phyloP scores from a whole-genome alignment of 2,797 vertebrate genomes.

The Anguilla pacifica region DNA sequence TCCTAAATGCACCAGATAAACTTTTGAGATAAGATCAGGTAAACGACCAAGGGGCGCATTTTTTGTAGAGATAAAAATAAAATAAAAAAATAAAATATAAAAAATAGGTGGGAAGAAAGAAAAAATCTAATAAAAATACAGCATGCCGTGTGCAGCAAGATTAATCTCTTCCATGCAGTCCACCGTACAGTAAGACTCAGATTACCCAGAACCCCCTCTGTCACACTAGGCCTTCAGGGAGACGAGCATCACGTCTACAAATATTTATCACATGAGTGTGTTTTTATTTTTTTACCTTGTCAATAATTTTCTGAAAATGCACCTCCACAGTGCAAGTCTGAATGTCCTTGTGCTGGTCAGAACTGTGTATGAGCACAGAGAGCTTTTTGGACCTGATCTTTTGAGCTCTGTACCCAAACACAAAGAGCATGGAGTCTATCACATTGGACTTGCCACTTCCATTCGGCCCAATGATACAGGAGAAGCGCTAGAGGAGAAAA shows the following conservation, averaged over 20 bases:
- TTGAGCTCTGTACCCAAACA: conserved; percentile 97
- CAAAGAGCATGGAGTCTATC: conserved; percentile 99
- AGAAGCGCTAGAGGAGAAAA: conserved; percentile 83
- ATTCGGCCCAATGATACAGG: conserved; percentile 97
- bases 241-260: too few species aligned
- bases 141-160: neutral
- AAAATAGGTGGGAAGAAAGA: neutral
- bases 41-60: neutral
- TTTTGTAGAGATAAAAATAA: conserved; percentile 23
- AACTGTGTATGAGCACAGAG: conserved; percentile 95
- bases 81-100: neutral
- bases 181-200: neutral
- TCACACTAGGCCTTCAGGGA: too few species aligned
- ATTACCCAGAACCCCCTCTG: too few species aligned
- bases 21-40: neutral
- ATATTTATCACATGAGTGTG: neutral
- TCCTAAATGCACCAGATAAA: conserved; percentile 26
- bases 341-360: conserved; percentile 87
- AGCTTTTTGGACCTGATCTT: conserved; percentile 98
- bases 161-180: neutral
- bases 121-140: neutral
- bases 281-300: conserved; percentile 82
- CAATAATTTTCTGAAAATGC: conserved; percentile 97
- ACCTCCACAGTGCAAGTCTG: conserved; percentile 94
- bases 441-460: conserved; percentile 98